Evolutionary conservation across 2,113 vertebrate genomes (phyloP).

Genomic region (Rhegmatorhina hoffmannsi): DNA sequence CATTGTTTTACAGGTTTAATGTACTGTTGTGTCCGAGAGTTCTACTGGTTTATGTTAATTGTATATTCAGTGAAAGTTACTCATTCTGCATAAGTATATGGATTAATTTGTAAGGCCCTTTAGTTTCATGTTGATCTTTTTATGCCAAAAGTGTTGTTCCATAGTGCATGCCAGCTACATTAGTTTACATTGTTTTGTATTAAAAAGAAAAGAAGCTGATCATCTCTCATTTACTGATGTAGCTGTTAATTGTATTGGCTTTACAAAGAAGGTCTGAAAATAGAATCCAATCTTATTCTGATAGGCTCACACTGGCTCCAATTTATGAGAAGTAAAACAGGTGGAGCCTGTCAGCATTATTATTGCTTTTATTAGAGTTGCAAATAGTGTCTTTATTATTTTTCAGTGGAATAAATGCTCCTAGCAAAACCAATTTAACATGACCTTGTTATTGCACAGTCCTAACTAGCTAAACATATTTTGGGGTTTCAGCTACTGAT

Average conservation of each 20-base stretch:
- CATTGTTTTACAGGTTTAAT: neutral
- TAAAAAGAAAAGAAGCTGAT: constrained; percentile 2
- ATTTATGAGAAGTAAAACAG: neutral
- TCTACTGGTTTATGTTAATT: constrained; percentile 22
- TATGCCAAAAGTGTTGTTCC: neutral
- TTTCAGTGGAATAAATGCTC: constrained; percentile 18
- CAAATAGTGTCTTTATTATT: constrained; percentile 36
- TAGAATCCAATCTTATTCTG: neutral
- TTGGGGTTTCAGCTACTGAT: neutral
- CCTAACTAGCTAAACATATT: neutral
- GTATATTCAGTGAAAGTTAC: neutral
- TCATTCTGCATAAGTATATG: neutral
- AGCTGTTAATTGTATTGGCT: constrained; percentile 34
- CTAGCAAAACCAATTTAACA: constrained; percentile 17
- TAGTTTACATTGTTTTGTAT: neutral
- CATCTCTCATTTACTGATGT: constrained; percentile 28
- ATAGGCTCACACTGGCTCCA: neutral
- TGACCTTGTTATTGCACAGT: neutral
- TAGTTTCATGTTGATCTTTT: constrained; percentile 23
- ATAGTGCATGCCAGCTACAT: neutral
- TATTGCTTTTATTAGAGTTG: constrained; percentile 39
- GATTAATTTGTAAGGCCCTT: neutral
- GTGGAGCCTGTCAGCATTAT: constrained; percentile 9
- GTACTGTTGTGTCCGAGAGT: neutral
- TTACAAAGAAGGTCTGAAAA: neutral